Evolutionary conservation across 2,797 vertebrate genomes (phyloP).

Genomic region (Prunella strophiata): DNA sequence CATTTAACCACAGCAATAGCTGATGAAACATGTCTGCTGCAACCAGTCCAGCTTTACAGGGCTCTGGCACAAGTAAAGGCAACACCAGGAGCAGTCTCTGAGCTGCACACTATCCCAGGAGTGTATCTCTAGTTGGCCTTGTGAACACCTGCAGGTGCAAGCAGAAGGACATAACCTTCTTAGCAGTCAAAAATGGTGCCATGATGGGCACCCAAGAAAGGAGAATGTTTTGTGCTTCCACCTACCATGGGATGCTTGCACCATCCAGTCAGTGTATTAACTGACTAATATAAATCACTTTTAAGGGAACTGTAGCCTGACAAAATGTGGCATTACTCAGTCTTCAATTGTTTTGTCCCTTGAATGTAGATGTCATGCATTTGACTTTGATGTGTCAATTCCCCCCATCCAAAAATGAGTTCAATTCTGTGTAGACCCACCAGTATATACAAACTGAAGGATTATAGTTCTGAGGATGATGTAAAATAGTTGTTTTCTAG

Average conservation of each 20-base stretch:
- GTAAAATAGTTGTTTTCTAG: neutral
- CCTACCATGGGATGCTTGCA: neutral
- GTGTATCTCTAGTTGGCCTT: neutral
- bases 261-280: neutral
- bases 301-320: neutral
- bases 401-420: neutral
- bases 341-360: neutral
- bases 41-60: neutral
- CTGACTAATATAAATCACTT: neutral
- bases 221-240: neutral
- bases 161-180: neutral
- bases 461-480: neutral
- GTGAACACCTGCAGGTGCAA: neutral
- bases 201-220: neutral
- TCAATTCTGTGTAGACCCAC: neutral
- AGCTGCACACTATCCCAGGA: fast-evolving
- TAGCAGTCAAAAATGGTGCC: neutral
- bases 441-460: neutral
- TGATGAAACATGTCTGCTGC: neutral
- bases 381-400: neutral
- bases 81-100: neutral
- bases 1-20: neutral
- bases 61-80: neutral
- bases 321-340: neutral
- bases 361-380: neutral